Evolutionary conservation across 2,888 invertebrate species (phyloP).

Genomic region (Pseudoips prasinana): DNA sequence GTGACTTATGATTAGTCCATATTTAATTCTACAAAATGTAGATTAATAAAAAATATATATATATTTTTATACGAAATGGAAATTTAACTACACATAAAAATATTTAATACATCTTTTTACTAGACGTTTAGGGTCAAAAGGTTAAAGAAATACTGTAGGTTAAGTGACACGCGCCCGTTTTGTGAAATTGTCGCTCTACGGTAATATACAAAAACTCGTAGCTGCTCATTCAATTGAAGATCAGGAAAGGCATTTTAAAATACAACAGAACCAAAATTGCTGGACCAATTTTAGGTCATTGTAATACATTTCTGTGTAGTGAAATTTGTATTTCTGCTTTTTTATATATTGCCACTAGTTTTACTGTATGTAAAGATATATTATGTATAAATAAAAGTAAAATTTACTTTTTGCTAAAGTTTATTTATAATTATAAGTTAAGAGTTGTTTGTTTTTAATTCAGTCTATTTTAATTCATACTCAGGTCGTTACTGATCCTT

Average conservation of each 20-base stretch:
- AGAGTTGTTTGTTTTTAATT: no score
- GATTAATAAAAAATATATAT: not conserved
- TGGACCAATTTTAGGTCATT: no score
- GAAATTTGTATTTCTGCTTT: slow-evolving; percentile 9
- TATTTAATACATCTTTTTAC: slow-evolving; percentile 8
- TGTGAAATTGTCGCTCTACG: no score
- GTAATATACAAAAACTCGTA: no score
- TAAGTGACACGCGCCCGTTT: no score
- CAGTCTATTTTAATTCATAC: no score
- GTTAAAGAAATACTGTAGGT: no score
- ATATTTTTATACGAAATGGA: not conserved
- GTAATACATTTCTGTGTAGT: slow-evolving; percentile 5
- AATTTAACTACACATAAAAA: slow-evolving; percentile 1
- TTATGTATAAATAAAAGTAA: slow-evolving; percentile 17
- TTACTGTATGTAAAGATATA: slow-evolving; percentile 21
- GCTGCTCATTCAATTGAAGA: no score
- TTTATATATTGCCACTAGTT: slow-evolving; percentile 39
- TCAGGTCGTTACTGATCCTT: no score
- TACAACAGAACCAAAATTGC: no score
- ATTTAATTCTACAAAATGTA: slow-evolving; percentile 3
- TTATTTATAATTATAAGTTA: slow-evolving; percentile 7
- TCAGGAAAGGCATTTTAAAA: no score
- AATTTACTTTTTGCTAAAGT: slow-evolving; percentile 11
- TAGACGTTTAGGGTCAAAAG: no score
- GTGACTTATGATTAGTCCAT: not conserved